Base-by-base conservation (phyloP, 2,113 vertebrate species). In the Garra rufa region DNA sequence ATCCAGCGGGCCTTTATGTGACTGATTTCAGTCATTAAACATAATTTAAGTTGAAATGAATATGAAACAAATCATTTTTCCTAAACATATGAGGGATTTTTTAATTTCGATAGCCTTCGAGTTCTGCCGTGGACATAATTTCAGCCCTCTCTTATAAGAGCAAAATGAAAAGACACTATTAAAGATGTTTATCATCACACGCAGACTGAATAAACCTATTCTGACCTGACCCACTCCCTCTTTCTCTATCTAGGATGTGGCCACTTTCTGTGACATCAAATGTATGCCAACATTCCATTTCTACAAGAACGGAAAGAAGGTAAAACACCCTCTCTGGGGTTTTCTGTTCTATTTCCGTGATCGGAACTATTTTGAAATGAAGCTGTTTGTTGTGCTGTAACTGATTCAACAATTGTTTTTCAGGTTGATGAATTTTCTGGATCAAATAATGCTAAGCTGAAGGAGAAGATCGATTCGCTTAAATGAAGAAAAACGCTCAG, bases 211-310 rank as follows among this genome's bases (percentile, higher is more conserved):
- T 15, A 24, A 76, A 38, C 5, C 14, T 26, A 55, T 63, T 26
- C 34, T 13, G 28, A 26, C 67, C n/a, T 75, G 34, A 41, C 11
- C 43, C 19, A 55, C 67, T 46, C 0, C 82, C 15, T 21, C 17
- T 87, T 57, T 70, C 83, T 81, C 43, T n/a, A 77, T 83, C 28
- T 81, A 99, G 98, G 98, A 99, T 0, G 91, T 99, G 24, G 93
- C 95, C 80, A 0, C 67, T 2, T 4, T 74, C 0, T 98, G 95
- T 6, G 83, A 87, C 0, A 95, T 99, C 73, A 94, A 59, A 1
- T 96, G 95, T 90, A 99, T 99, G 97, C 98, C 98, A 46, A 99
- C 97, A 0, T 99, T 99, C 92, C 93, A 95, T 0, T 99, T 97
- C 92, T 98, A 95, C 91, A 97, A 94, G 90, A 93, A 92, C 0